Evolutionary conservation across 2,113 vertebrate species (phyloP), one percentile per base, ranked within the genome.

Genomic region (Petrocephalus zakoni): DNA sequence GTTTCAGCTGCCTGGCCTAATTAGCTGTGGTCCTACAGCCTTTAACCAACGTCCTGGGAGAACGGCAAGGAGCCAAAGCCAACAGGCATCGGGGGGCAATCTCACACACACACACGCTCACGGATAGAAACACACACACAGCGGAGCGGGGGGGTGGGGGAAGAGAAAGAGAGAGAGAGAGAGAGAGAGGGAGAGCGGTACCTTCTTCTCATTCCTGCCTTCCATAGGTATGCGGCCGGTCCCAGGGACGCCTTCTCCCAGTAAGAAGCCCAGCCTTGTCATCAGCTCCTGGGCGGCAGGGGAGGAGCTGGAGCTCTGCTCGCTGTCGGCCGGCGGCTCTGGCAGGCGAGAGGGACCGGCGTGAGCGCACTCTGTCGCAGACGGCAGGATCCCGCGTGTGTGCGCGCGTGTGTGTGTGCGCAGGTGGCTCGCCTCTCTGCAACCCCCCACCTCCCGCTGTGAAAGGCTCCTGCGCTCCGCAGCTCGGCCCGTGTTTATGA

Each of bases 281-380:
- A 99, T 99, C 96, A 99, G 93, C 95, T 99, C 98, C 94, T 99
- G 98, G 93, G 97, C 97, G 93, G 98, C 97, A 89, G 98, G 97
- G 55, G 98, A 99, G 96, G 97, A 97, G 42, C 46, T 97, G 93
- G 97, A 97, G 95, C 95, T 95, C 5, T 95, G 94, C 92, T 97
- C 97, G 94, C 96, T 97, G 92, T 97, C 95, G 11, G 95, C 91
- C 90, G 96, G 97, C 92, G 95, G 94, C 96, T 97, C 97, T 97
- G 93, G 90, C 93, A 92, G 89, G 91, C 89, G 90, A 90, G 17
- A 90, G 91, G 91, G 92, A 87, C 85, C 90, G 37, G 86, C 89
- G 91, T 92, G 88, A 87, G n/a, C n/a, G 25, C 10, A 68, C 61
- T 68, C n/a, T 11, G 22, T 10, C 22, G 21, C 19, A 29, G 84